Conservation (phyloP, 2,113 vertebrate genomes). For the Alosa alosa region DNA sequence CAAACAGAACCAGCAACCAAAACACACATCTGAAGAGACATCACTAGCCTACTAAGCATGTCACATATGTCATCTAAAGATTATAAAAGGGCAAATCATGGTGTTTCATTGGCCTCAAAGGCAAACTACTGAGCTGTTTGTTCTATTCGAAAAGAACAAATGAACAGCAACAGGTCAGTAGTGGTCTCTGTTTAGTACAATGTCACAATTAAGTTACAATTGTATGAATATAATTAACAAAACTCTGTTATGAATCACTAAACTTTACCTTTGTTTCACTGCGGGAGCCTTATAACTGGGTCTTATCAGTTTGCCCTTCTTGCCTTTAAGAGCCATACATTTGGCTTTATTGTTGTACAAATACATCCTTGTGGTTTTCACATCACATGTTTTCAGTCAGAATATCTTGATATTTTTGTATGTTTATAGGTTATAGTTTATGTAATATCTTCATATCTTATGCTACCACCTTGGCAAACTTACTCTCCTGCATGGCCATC, state of each 20-base stretch:
- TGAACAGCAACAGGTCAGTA: neutral
- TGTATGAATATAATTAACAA: neutral
- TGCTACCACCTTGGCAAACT: neutral
- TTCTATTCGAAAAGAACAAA: neutral
- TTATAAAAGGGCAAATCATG: neutral
- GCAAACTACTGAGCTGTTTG: neutral
- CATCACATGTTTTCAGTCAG: no score
- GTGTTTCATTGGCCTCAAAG: neutral
- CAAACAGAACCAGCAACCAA: slow-evolving; percentile 64
- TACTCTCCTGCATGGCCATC: neutral
- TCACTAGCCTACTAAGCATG: slow-evolving; percentile 13
- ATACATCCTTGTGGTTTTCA: no score
- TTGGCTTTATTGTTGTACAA: neutral
- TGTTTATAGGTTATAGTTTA: neutral
- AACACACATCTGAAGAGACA: slow-evolving; percentile 53
- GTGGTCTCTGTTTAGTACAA: neutral
- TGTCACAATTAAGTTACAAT: neutral
- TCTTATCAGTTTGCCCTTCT: neutral
- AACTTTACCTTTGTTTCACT: neutral
- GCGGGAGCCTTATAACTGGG: neutral
- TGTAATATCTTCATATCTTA: neutral
- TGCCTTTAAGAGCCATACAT: neutral
- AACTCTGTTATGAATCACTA: neutral
- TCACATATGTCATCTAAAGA: neutral
- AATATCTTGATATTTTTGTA: neutral